Evolutionary conservation across 2,888 invertebrate species (phyloP), one percentile per base, ranked within the genome.

Genomic region (Argyresthia goedartella): DNA sequence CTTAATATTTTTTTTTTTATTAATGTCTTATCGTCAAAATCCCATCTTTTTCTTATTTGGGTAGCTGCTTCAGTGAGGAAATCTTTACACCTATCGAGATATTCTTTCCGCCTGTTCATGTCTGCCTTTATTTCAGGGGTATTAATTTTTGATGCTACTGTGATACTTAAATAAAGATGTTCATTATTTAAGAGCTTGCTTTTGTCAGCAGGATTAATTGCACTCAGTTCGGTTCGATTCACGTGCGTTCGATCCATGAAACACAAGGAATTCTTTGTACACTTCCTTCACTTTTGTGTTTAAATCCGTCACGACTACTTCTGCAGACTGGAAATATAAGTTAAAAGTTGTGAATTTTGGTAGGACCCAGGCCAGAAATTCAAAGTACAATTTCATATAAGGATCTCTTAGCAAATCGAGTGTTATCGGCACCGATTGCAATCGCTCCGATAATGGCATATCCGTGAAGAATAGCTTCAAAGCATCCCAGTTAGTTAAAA

Each of bases 221-320:
- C 25, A 25, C 25, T 25, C 25, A 25, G 25, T 25, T 25, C 25
- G 25, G 25, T 25, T 25, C 25, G 25, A 25, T 25, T 25, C 25
- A 25, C 25, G 25, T 25, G 25, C 25, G 25, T 25, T 25, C 25
- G 25, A 25, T 25, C 6, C 25, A 25, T 25, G 25, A 46, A 14
- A 46, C 46, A 46, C 11, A 15, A 46, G 8, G 25, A 51, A 39
- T 43, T 46, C 51, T 48, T 52, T 52, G 46, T 52, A 52, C 45
- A 45, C 10, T 15, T 45, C 45, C 45, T 45, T 41, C 41, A 41
- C 41, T 41, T 41, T 41, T 41, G 41, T 41, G 41, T 41, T 41
- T 8, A 41, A 41, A 41, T 41, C 41, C 41, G 41, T 25, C 25
- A n/a, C 25, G 25, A 25, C 25, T 25, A 25, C 25, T 25, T 25